Conservation (phyloP, 2,888 invertebrate genomes). For the Troilus luridus region DNA sequence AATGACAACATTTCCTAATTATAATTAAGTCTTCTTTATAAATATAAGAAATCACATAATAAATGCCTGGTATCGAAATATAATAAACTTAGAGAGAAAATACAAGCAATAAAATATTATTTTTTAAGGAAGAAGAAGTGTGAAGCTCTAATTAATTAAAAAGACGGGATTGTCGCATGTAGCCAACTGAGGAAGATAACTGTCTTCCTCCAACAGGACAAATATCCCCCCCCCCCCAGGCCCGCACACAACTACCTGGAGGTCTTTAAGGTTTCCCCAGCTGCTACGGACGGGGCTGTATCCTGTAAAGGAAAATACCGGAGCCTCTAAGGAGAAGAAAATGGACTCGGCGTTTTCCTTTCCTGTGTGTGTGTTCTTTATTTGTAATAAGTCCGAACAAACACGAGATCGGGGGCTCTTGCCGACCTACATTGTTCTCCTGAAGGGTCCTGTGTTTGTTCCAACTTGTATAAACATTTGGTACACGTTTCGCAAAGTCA, state of each 20-base stretch:
- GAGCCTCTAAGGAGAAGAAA: conserved; percentile 5
- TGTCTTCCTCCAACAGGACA: not conserved
- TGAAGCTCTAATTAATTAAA: not conserved
- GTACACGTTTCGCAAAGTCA: not conserved
- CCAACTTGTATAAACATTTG: not conserved
- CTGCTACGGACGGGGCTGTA: not conserved
- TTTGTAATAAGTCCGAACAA: conserved; percentile 19
- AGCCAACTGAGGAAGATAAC: not conserved
- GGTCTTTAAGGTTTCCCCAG: conserved; percentile 1
- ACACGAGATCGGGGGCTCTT: not conserved
- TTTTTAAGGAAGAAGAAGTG: no score
- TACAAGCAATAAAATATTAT: no score
- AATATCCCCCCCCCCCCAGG: not conserved
- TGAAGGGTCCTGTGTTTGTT: conserved; percentile 16
- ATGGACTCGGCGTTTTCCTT: conserved; percentile 11
- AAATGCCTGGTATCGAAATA: no score
- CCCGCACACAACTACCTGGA: conserved; percentile 8
- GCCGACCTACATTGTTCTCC: not conserved
- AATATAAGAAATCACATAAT: no score
- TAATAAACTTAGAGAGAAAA: no score
- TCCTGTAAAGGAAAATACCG: not conserved
- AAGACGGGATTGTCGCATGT: not conserved
- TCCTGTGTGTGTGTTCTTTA: conserved; percentile 13
- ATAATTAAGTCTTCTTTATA: no score
- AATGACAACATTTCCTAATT: no score